Conservation (phyloP, 2,888 invertebrate species). For the Epicampocera succincta region DNA sequence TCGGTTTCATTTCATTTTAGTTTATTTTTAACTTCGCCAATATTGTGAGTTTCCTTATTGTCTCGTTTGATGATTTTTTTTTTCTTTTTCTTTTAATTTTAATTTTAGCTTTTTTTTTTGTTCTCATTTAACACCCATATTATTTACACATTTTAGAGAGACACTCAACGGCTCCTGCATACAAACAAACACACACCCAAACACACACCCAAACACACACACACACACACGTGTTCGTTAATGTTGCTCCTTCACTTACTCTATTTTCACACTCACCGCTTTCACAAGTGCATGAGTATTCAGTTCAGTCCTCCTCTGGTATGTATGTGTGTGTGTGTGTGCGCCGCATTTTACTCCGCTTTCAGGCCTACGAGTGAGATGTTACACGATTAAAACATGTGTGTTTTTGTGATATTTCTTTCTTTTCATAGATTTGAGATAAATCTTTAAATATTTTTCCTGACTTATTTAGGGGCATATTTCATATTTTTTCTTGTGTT, state of each 20-base stretch:
- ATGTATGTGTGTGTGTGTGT: not conserved
- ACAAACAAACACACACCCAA: not conserved
- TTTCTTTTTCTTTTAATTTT: not conserved
- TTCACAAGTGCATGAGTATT: not conserved
- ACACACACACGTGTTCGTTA: not conserved
- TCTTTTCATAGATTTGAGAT: constrained; percentile 6
- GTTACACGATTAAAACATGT: constrained; percentile 36
- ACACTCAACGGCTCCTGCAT: not conserved
- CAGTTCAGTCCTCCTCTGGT: too few relatives aligned
- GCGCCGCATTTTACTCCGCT: constrained; percentile 9
- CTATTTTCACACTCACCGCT: constrained; percentile 4
- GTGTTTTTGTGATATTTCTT: constrained; percentile 3
- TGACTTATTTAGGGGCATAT: not conserved
- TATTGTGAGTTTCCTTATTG: constrained; percentile 9
- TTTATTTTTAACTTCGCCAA: constrained; percentile 32
- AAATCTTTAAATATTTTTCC: constrained; percentile 4
- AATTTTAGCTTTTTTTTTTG: not conserved
- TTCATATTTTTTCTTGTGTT: not conserved
- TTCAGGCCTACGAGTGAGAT: constrained; percentile 16
- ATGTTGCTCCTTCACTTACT: constrained; percentile 15
- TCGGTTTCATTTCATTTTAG: not conserved
- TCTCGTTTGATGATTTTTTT: not conserved
- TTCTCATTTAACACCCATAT: constrained; percentile 50
- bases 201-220: not conserved
- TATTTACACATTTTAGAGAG: constrained; percentile 30